A percentile compares a stretch with the other conserved stretches of the same genome.
Evolutionary conservation across 2,888 invertebrate genomes (phyloP).

Genomic region (Phrixothrix hirtus): DNA sequence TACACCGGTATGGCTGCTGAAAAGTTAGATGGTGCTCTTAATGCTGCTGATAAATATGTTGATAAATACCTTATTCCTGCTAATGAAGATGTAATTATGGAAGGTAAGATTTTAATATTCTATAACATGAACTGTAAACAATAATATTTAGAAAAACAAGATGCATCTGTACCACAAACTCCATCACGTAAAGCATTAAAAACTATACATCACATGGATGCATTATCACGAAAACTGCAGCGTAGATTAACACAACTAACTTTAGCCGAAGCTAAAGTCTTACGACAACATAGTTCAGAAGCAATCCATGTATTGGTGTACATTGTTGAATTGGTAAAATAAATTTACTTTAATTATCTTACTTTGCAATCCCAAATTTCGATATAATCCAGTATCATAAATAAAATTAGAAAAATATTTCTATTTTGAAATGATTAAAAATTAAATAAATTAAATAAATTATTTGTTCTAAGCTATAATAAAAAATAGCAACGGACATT

Average conservation of each 20-base stretch:
- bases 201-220: slow-evolving; percentile 77
- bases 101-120: not conserved
- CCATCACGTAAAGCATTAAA: slow-evolving; percentile 66
- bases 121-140: not conserved
- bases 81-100: slow-evolving; percentile 65
- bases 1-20: slow-evolving; percentile 75
- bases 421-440: too few relatives aligned
- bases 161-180: slow-evolving; percentile 32
- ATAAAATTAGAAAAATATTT: too few relatives aligned
- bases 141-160: slow-evolving; percentile 3
- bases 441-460: too few relatives aligned
- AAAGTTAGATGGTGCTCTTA: slow-evolving; percentile 73
- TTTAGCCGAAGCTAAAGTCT: slow-evolving; percentile 76
- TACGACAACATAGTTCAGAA: slow-evolving; percentile 76
- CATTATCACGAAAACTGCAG: slow-evolving; percentile 76
- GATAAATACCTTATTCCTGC: slow-evolving; percentile 80
- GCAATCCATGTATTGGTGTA: slow-evolving; percentile 77
- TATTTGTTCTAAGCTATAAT: too few relatives aligned
- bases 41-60: slow-evolving; percentile 79
- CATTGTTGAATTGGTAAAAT: slow-evolving; percentile 74
- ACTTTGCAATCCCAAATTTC: not conserved
- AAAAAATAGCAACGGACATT: too few relatives aligned
- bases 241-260: slow-evolving; percentile 76
- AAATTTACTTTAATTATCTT: not conserved
- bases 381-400: too few relatives aligned